Evolutionary conservation across 2,113 vertebrate genomes (phyloP), one percentile per base, ranked within the genome.

Genomic region (Ginglymostoma cirratum): DNA sequence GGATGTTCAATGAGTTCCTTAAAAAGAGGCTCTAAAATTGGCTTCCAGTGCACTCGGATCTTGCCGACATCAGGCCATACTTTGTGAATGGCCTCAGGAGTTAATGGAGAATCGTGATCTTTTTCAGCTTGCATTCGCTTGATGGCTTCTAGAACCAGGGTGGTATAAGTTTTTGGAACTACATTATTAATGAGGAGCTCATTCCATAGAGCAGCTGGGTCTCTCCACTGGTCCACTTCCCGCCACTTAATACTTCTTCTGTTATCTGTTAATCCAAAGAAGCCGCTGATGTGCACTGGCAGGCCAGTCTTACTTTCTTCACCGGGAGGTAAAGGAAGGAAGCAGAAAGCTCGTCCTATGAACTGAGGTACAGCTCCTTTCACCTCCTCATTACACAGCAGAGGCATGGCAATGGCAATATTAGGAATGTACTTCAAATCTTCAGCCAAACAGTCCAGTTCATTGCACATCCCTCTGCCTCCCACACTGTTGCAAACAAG

Each of bases 191-290:
- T 97, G 3, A 99, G 98, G 78, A 99, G 97, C 95, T 99, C 99
- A 96, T 99, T 99, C 99, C 99, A 99, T 96, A 99, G 96, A 90
- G 99, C 99, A 0, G 99, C 98, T 0, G 99, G 99, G 96, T 99
- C 99, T 96, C 99, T 97, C 99, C 99, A 99, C 42, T 99, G 99
- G 98, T 99, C 99, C 96, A 99, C 80, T 92, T 99, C 99, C 52
- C 99, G 97, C 99, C 99, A 99, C 96, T 99, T 99, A 95, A 99
- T 99, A 97, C 99, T 99, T 96, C 99, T 98, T 10, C 99, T 98
- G 96, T 99, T 99, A 97, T 99, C 99, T 0, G 99, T 99, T 96
- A 99, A 98, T 90, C 99, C 99, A 95, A 99, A 99, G 97, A 99
- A 99, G 45, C 99, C 99, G 38, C 99, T 99, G 96, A 99, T 97